Base-by-base conservation (phyloP, 2,888 invertebrate genomes). In the Chrysotoxum bicinctum region DNA sequence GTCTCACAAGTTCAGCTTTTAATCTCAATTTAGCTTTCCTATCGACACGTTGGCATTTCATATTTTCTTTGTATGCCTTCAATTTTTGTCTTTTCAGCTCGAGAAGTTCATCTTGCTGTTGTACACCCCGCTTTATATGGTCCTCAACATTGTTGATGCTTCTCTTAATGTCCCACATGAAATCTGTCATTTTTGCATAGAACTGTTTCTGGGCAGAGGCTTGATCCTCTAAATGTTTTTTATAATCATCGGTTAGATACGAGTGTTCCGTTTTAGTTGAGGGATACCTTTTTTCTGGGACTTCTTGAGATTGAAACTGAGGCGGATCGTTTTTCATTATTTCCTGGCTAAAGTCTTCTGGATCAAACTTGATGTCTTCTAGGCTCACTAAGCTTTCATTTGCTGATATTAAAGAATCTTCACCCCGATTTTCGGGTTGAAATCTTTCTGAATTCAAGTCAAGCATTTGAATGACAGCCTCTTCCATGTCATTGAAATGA, bases 101-200 rank as follows among this genome's bases (percentile, higher is more conserved):
- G 3, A 58, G 19, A 7, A 37, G 8, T 19, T 35, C 58, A 9
- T 58, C 35, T 21, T 21, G 35, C 14, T 14, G 19, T 14, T 58
- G 21, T 1, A 37, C 19, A 30, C 6, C 14, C 10, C 2, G 35
- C 9, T 35, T 58, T 2, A 58, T 7, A 8, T 58, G 30, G 37
- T 21, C 35, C 14, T 58, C 58, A n/a, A 58, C 37, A 1, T 58
- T 58, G 5, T 30, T n/a, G 8, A 58, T 37, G 14, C 58, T 58
- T 58, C 35, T 58, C 21, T 58, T 58, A 9, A 58, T 37, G 21
- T 58, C 58, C 21, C 37, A 14, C 58, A 58, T 58, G 37, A 58
- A 21, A 37, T 58, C 35, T n/a, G 21, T 21, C 58, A 58, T 14
- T 19, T 21, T 37, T 21, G 14, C 10, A 14, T 21, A 37, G 3